phyloP scores from a whole-genome alignment of 2,888 invertebrate genomes.

The Parnassius apollo region DNA sequence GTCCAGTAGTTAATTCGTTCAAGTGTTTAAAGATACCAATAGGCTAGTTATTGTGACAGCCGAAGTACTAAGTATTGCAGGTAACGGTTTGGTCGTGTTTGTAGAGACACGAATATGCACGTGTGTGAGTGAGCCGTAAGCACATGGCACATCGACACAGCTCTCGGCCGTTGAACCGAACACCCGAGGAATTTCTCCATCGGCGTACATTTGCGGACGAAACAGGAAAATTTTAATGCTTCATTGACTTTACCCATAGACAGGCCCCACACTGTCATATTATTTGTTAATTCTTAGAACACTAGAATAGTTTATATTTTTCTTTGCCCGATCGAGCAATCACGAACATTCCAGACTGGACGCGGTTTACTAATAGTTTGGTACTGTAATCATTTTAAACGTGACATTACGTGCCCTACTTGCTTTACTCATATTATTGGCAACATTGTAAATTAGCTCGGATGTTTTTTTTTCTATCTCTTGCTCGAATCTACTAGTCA shows the following conservation, averaged over 20 bases:
- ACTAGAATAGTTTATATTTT: no score
- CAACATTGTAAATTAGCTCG: constrained; percentile 30
- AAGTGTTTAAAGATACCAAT: background rate
- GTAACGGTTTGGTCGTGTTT: constrained; percentile 76
- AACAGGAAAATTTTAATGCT: constrained; percentile 63
- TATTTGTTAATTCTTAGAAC: no score
- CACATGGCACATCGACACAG: constrained; percentile 61
- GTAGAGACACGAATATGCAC: constrained; percentile 60
- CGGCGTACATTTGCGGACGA: constrained; percentile 60
- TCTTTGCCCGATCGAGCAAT: constrained; percentile 36
- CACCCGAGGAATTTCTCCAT: constrained; percentile 79
- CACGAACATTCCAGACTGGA: constrained; percentile 60
- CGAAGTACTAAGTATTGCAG: constrained; percentile 60
- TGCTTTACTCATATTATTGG: constrained; percentile 39
- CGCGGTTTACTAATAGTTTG: constrained; percentile 58
- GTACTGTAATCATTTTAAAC: constrained; percentile 25
- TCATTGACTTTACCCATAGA: constrained; percentile 16
- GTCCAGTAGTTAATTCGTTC: no score
- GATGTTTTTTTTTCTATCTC: constrained; percentile 5
- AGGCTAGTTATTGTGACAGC: constrained; percentile 48
- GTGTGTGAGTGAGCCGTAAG: constrained; percentile 66
- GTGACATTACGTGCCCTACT: constrained; percentile 56
- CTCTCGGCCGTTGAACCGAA: constrained; percentile 79
- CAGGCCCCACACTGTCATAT: no score
- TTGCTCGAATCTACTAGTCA: background rate